Base-by-base conservation (phyloP, 2,888 invertebrate genomes). In the Cantharis rustica region DNA sequence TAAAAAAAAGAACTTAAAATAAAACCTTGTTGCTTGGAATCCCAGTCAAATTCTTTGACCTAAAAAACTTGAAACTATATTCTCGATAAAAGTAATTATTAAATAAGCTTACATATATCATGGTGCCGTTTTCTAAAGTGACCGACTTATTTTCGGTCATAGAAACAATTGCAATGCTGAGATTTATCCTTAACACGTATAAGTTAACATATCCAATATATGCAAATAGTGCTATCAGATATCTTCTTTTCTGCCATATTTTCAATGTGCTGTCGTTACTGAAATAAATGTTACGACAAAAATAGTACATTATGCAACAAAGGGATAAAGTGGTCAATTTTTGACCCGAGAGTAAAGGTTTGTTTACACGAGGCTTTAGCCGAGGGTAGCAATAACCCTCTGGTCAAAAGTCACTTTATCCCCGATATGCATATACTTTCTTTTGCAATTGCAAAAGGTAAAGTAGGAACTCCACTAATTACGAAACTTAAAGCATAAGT, bases 141-240 rank as follows among this genome's bases (percentile, higher is more conserved):
- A 91, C 90, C 69, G 91, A 92, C 78, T 91, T 89, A 20, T 93
- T 91, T 83, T 94, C 92, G 0, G 95, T 96, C 98, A 98, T 98
- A 79, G 96, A 96, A 66, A 98, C 96, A 81, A 98, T 95, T 2
- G 96, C 97, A n/a, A 98, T 95, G 80, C 96, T 97, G 80, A 98
- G 90, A 89, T 97, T 97, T 5, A 96, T 96, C 62, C 96, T 90
- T 76, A 96, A 88, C 3, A 95, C 93, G 86, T 96, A 96, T 1
- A 95, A 93, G 83, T 95, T 95, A 89, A 95, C 95, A 88, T 95
- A 95, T 5, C 96, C 96, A 80, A 95, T 91, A 89, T 96, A 96
- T 0, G 95, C 94, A 82, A 96, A 63, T 7, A 94, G 84, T 0
- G 94, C 94, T 23, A 23, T 23, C 23, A 23, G 89, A 82, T 95